Evolutionary conservation across 2,797 vertebrate species (phyloP), one percentile per base, ranked within the genome.

Genomic region (Bufotes viridis): DNA sequence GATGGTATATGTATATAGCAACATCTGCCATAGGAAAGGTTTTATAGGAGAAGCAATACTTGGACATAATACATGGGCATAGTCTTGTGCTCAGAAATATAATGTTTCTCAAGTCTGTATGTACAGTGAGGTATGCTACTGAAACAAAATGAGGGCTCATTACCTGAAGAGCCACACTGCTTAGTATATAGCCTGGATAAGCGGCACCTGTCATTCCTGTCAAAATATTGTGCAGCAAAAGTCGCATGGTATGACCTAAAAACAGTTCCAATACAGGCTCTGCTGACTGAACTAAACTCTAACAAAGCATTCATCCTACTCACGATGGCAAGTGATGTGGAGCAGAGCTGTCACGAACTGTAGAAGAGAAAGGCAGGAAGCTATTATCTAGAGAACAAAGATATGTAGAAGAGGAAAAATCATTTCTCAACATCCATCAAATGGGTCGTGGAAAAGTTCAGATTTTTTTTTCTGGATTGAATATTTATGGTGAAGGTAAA

Each of bases 331-430:
- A 87, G 72, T 83, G 81, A 83, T 82, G 81, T 87, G 81, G 70
- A 87, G 86, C 86, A 82, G 79, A 87, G 42, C 86, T 87, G 86
- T 87, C 80, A 87, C 58, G 72, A 81, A 87, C 75, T 75, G 86
- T 61, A 75, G 81, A 55, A 67, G 69, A 83, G 86, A 57, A 87
- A 87, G 83, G 86, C 80, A 78, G 86, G 83, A 83, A 87, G 58
- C 86, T 87, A 87, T 87, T 87, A 87, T 83, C 80, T 87, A 26
- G 86, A 87, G 86, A 87, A 82, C 86, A 87, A 82, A 82, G 78
- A 82, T 60, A 82, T 82, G 60, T 55, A 57, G 58, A 55, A 69
- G 18, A 67, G 72, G 55, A 82, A 78, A 82, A 87, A 76, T 63
- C 26, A 87, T 82, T 82, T 87, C 81, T 65, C 82, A 26, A 78